A percentile compares a stretch with the other conserved stretches of the same genome.
Conservation (phyloP, 2,797 vertebrate species). For the Coracias cyanogaster region DNA sequence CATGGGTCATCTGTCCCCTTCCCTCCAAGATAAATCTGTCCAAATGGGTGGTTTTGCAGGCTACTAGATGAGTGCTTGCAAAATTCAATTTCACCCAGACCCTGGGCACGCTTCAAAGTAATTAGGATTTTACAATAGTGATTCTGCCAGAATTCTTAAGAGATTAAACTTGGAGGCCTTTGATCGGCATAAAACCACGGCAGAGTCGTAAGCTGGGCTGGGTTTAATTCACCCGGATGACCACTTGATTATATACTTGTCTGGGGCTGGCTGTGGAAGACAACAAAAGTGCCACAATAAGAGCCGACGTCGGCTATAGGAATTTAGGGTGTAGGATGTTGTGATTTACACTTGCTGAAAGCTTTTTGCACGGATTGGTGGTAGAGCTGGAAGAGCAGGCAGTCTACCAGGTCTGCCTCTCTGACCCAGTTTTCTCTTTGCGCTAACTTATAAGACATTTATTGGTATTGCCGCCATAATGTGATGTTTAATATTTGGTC, state of each 20-base stretch:
- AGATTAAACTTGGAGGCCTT: background rate
- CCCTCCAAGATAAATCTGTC: background rate
- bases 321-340: background rate
- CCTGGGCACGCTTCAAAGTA: background rate
- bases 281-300: no score
- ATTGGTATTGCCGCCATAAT: background rate
- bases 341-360: background rate
- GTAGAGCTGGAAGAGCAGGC: background rate
- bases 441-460: background rate
- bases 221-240: background rate
- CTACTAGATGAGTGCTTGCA: background rate
- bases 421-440: background rate
- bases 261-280: background rate
- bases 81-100: background rate
- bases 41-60: background rate
- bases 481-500: background rate
- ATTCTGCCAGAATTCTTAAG: background rate
- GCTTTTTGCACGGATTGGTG: background rate
- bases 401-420: background rate
- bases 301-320: background rate
- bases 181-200: background rate
- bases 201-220: background rate
- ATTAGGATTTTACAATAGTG: background rate
- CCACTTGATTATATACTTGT: background rate
- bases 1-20: background rate